Percentiles rank a stretch among this genome's conserved stretches.
Conservation (phyloP, 2,888 invertebrate species). For the Myathropa florea region DNA sequence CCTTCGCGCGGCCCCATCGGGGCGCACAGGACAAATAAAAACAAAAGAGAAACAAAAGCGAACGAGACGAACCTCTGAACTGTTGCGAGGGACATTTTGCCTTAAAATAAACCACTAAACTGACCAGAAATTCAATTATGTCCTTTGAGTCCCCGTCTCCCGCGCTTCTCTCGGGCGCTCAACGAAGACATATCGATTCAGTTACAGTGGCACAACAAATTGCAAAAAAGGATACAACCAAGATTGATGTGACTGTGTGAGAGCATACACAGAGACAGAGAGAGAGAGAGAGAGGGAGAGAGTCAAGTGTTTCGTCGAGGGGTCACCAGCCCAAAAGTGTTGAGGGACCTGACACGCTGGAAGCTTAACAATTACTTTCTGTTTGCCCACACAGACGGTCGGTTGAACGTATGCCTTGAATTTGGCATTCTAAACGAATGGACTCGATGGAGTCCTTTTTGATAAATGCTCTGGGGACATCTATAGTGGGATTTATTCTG, state of each 20-base stretch:
- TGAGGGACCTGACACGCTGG: conserved; percentile 26
- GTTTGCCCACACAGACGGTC: neutral
- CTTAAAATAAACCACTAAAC: conserved; percentile 56
- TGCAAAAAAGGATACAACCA: conserved; percentile 19
- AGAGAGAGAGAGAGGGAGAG: neutral
- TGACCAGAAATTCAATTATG: conserved; percentile 60
- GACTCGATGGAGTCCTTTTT: conserved; percentile 13
- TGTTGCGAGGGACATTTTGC: conserved; percentile 1
- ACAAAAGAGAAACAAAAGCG: neutral
- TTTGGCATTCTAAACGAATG: conserved; percentile 14
- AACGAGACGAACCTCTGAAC: neutral
- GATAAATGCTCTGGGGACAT: conserved; percentile 24
- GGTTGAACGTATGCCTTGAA: neutral
- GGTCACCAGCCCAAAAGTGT: conserved; percentile 39
- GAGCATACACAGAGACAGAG: neutral
- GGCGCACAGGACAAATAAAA: neutral
- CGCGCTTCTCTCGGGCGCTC: neutral
- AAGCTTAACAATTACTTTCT: conserved; percentile 32
- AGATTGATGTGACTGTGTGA: neutral
- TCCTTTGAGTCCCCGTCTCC: conserved; percentile 15
- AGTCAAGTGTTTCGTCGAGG: conserved; percentile 29
- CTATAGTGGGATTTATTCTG: conserved; percentile 15
- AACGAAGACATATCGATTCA: conserved; percentile 61
- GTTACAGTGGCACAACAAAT: conserved; percentile 49
- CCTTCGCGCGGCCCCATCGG: neutral